Conservation (phyloP, 2,113 vertebrate species). For the Lamprotornis superbus region DNA sequence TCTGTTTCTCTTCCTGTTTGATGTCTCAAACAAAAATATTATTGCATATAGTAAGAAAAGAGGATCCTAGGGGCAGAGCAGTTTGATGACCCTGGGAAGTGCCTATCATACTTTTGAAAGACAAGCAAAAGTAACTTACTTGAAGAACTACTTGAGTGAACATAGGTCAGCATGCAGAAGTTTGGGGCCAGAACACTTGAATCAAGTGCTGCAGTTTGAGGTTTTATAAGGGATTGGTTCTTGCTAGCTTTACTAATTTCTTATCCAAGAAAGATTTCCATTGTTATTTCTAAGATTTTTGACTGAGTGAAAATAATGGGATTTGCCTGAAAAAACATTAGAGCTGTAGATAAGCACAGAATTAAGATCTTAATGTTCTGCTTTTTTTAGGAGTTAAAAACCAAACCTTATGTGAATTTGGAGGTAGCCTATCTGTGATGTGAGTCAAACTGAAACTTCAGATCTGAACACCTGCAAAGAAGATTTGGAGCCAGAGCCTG, state of each 20-base stretch:
- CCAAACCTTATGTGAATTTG: background rate
- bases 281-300: slow-evolving; percentile 13
- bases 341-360: background rate
- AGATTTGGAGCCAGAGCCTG: slow-evolving; percentile 33
- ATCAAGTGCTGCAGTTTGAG: background rate
- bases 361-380: background rate
- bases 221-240: background rate
- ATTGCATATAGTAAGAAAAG: background rate
- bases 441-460: background rate
- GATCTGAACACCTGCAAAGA: slow-evolving; percentile 51
- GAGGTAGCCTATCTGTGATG: background rate
- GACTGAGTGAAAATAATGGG: slow-evolving; percentile 1
- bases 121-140: background rate
- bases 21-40: background rate
- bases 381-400: background rate
- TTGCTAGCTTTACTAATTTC: background rate
- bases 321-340: slow-evolving; percentile 46
- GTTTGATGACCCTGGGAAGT: background rate
- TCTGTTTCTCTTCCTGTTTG: background rate
- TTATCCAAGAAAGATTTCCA: background rate
- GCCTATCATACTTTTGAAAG: background rate
- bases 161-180: background rate
- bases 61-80: background rate
- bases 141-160: background rate
- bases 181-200: background rate